Conservation (phyloP, 2,797 vertebrate species). For the Myoxocephalus aenaeus region DNA sequence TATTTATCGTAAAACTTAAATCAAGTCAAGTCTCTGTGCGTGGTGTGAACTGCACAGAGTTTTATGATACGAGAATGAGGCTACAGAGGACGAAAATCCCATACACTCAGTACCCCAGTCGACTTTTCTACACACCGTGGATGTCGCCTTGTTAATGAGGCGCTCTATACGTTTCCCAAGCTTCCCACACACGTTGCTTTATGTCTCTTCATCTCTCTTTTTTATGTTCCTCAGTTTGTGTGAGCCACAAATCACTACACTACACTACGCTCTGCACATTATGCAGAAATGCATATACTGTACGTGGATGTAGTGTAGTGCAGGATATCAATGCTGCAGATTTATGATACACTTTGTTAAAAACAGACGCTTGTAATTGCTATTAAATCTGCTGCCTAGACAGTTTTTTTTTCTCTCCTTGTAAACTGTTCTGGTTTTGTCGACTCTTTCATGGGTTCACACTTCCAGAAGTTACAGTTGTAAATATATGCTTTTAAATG, state of each 20-base stretch:
- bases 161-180: constrained; percentile 58
- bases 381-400: neutral
- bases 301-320: constrained; percentile 12
- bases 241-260: constrained; percentile 60
- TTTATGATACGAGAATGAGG: constrained; percentile 17
- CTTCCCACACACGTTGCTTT: constrained; percentile 55
- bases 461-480: neutral
- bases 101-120: constrained; percentile 12
- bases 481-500: neutral
- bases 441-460: neutral
- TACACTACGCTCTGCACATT: constrained; percentile 16
- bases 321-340: constrained; percentile 7
- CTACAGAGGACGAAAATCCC: constrained; percentile 22
- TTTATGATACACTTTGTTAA: constrained; percentile 27
- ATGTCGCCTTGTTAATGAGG: constrained; percentile 65
- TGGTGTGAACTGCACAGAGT: constrained; percentile 5
- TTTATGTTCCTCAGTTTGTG: constrained; percentile 47
- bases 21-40: neutral
- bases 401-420: constrained; percentile 6
- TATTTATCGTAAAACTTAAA: constrained; percentile 2
- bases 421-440: neutral
- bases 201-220: constrained; percentile 60
- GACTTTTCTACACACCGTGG: constrained; percentile 32
- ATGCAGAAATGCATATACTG: constrained; percentile 37
- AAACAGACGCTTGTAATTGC: constrained; percentile 18